Percentiles rank a stretch among this genome's conserved stretches.
Evolutionary conservation across 2,797 vertebrate genomes (phyloP).

Genomic region (Gambusia yucatana): DNA sequence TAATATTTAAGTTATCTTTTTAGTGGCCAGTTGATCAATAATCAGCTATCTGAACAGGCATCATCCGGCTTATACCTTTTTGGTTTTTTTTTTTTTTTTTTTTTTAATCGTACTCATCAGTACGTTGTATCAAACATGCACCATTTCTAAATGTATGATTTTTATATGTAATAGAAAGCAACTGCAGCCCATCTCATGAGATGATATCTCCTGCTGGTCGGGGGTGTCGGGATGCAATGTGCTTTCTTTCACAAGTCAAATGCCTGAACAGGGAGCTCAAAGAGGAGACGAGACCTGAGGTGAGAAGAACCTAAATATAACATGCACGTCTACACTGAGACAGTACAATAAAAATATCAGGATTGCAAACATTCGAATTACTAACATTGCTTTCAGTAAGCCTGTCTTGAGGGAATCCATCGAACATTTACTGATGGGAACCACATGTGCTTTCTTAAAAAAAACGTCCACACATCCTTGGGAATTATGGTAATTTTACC

Average conservation of each 20-base stretch:
- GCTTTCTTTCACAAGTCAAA: conserved; percentile 14
- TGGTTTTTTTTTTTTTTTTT: neutral
- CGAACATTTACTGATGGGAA: neutral
- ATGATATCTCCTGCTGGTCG: neutral
- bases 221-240: neutral
- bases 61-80: neutral
- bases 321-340: neutral
- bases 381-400: neutral
- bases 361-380: neutral
- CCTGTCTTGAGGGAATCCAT: neutral
- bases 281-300: neutral
- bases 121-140: neutral
- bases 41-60: neutral
- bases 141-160: neutral
- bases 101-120: neutral
- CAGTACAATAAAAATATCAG: neutral
- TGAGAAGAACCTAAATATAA: conserved; percentile 3
- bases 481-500: conserved; percentile 4
- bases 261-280: neutral
- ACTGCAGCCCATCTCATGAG: neutral
- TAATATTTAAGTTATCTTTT: neutral
- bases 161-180: neutral
- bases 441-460: neutral
- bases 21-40: neutral
- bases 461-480: neutral